These are phyloP conservation scores for Scylla paramamosain DNA, from an alignment of 1,140 invertebrate species.

Conservation along the genomic window DNA sequence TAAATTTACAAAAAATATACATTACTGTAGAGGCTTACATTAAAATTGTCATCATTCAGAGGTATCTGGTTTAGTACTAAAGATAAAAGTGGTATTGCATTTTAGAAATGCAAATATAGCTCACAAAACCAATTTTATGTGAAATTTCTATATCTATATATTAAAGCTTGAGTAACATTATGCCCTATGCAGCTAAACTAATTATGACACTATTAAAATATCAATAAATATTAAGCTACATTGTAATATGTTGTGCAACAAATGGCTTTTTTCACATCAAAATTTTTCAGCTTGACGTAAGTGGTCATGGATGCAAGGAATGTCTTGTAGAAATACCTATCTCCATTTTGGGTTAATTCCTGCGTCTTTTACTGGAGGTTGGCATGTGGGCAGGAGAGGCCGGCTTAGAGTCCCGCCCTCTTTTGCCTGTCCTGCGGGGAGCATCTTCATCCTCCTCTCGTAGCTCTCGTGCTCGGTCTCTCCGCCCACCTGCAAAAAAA, in stretches of 20 bases:
- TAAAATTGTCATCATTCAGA: too few relatives aligned
- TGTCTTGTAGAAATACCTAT: not conserved
- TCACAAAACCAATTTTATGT: not conserved
- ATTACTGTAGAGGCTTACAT: too few relatives aligned
- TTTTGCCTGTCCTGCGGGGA: constrained; percentile 60
- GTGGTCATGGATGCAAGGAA: not conserved
- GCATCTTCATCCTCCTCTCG: constrained; percentile 64
- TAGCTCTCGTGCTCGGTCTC: constrained; percentile 51
- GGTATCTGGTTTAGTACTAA: not conserved
- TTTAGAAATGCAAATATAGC: not conserved
- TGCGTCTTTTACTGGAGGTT: constrained; percentile 61
- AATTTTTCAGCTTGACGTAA: not conserved
- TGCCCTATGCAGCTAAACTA: not conserved
- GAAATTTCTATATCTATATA: not conserved
- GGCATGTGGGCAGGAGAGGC: constrained; percentile 66
- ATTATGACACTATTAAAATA: not conserved
- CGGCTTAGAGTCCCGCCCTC: constrained; percentile 67
- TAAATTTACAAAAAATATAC: too few relatives aligned
- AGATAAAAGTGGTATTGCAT: not conserved
- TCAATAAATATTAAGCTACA: not conserved
- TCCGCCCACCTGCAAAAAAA: constrained; percentile 30
- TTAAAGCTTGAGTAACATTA: not conserved
- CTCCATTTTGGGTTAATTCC: constrained; percentile 40
- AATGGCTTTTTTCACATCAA: not conserved
- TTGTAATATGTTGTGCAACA: not conserved